Base-by-base conservation (phyloP, 64 coral and sea anemone species). In the Hydrozoanthus tunicans region DNA sequence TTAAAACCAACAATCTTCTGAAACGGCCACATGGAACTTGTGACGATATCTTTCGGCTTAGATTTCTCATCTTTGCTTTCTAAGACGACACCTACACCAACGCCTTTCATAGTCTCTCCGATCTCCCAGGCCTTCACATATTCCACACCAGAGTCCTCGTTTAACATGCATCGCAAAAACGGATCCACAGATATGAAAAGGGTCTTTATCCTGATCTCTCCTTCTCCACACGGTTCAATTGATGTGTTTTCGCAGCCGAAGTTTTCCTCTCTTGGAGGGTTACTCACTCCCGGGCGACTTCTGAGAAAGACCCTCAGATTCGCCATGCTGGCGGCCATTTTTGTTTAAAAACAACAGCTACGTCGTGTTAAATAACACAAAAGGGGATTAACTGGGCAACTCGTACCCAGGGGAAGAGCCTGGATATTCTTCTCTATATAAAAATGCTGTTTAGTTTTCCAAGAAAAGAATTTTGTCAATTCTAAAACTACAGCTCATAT, bases 181-280 rank as follows among this genome's bases (percentile, higher is more conserved):
- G 96, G 96, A 93, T 98, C 96, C 1, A 98, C 96, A 2, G 96
- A 98, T 11, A 98, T 23, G 81, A 64, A 98, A 62, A 94, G 15
- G 7, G 96, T 98, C 59, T 93, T 94, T 43, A 86, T 85, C 14
- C 94, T 23, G 9, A 98, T 81, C 24, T 94, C 93, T 5, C 85
- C 93, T 54, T 94, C 90, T 81, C 90, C 80, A 81, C 91, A 90
- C 0, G 13, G 0, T 52, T 64, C 58, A 55, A 59, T 85, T 77
- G 73, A 6, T 69, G 65, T 74, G 52, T 26, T 84, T 90, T 92
- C 68, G 7, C 65, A 51, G 14, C 53, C 73, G 67, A 98, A 98
- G 80, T 94, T 98, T 58, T 92, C 91, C 68, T 82, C 82, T 1
- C 64, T 85, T 23, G 93, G 85, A 75, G 71, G 72, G 60, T 92